These are phyloP conservation scores for Tribolium freemani DNA, from an alignment of 2,888 invertebrate species.

Conservation along the genomic window DNA sequence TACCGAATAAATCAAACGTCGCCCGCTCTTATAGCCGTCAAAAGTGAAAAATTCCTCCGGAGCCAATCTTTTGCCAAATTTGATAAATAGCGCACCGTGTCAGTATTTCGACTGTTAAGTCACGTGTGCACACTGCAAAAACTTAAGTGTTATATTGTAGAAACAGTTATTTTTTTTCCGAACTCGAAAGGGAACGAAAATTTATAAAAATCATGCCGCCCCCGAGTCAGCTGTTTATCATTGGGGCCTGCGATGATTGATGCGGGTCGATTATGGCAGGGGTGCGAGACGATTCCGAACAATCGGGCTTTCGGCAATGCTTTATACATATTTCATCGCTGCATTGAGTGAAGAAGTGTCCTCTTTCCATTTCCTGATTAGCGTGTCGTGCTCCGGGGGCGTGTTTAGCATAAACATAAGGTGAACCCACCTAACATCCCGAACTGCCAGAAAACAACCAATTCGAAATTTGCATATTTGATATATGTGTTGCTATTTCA, in stretches of 20 bases:
- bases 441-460: conserved; percentile 34
- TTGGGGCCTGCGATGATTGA: conserved; percentile 19
- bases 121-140: neutral
- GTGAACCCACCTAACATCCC: conserved; percentile 25
- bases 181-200: conserved; percentile 12
- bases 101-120: neutral
- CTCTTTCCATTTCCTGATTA: conserved; percentile 7
- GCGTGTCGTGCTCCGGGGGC: neutral
- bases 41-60: conserved; percentile 31
- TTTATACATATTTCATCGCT: conserved; percentile 28
- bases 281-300: conserved; percentile 2
- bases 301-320: conserved; percentile 17
- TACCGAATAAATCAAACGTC: conserved; percentile 27
- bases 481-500: conserved; percentile 40
- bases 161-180: too few relatives aligned
- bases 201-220: conserved; percentile 34
- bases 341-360: neutral
- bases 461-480: conserved; percentile 44
- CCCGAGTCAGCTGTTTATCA: conserved; percentile 30
- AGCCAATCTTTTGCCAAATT: conserved; percentile 23
- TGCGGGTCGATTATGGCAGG: conserved; percentile 26
- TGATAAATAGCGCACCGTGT: conserved; percentile 24
- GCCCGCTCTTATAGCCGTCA: conserved; percentile 18
- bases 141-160: too few relatives aligned
- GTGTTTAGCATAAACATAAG: conserved; percentile 34